Base-by-base conservation (phyloP, 2,113 vertebrate species). In the Lampris megalopsis region DNA sequence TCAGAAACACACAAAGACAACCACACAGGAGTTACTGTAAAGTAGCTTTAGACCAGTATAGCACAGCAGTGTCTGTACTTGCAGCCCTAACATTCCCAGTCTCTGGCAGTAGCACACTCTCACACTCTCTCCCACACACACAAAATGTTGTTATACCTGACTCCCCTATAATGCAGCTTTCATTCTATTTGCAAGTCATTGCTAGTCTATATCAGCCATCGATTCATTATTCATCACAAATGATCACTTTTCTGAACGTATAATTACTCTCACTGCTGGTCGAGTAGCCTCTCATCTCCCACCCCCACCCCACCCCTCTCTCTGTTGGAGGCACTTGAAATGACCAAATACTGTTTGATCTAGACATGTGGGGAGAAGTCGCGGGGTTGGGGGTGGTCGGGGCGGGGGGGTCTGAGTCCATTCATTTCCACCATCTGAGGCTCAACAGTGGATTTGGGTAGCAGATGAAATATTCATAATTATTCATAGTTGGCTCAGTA, bases 311-410 rank as follows among this genome's bases (percentile, higher is more conserved):
- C 81, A 72, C 60, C 38, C 82, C 82, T 84, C 68, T 72, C 67
- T 72, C 74, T 54, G 74, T 74, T 36, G 74, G 93, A 94, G 90
- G 90, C 93, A 88, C 49, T 94, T 95, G 96, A 92, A 97, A 96
- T 96, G 94, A 94, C 93, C 95, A 94, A 94, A 95, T 95, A 95
- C 94, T 97, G 96, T 98, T 97, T 97, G 96, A 97, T 97, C 95
- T 96, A 92, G 95, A 94, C 94, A 95, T 94, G 95, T 95, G 90
- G 94, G 90, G 90, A 91, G 91, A 76, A 79, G 24, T 24, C 24
- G 24, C 24, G 24, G 24, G 24, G 24, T 24, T 24, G 24, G 24
- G 24, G 24, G 24, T 24, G 24, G 24, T 24, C 24, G 24, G 76
- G 54, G 71, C 72, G 71, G 83, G 59, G 79, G 81, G 83, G 68